Evolutionary conservation across 2,888 invertebrate species (phyloP).

Genomic region (Actias luna): DNA sequence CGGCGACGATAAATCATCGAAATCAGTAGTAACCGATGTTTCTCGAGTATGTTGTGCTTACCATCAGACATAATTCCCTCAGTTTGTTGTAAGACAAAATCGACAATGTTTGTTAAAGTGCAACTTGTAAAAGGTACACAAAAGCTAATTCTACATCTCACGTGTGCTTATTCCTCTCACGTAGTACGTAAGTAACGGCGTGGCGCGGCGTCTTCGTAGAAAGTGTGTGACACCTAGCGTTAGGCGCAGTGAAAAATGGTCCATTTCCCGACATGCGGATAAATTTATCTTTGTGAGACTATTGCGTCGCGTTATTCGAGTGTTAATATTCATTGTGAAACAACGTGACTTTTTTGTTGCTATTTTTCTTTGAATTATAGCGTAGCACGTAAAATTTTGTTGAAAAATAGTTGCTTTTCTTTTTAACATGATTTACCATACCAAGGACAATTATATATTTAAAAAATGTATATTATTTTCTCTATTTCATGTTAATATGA

Average conservation of each 20-base stretch:
- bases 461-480: no score
- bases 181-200: slow-evolving; percentile 66
- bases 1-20: no score
- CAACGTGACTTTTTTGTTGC: slow-evolving; percentile 36
- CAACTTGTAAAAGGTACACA: slow-evolving; percentile 24
- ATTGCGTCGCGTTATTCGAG: slow-evolving; percentile 68
- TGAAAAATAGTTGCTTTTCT: neutral
- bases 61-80: no score
- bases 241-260: slow-evolving; percentile 79
- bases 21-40: no score
- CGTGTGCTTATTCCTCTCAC: slow-evolving; percentile 64
- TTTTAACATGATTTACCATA: slow-evolving; percentile 7
- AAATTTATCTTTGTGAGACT: slow-evolving; percentile 75
- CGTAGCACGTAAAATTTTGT: neutral
- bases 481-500: no score
- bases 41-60: no score
- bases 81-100: no score
- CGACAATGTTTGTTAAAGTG: slow-evolving; percentile 28
- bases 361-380: slow-evolving; percentile 19
- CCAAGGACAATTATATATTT: no score
- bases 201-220: slow-evolving; percentile 58
- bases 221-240: slow-evolving; percentile 61
- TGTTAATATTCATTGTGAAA: slow-evolving; percentile 78
- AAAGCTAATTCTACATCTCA: slow-evolving; percentile 61
- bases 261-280: slow-evolving; percentile 72